A percentile compares a stretch with the other conserved stretches of the same genome.
These are phyloP conservation scores for Mylabris sibirica DNA, from an alignment of 2,888 invertebrate species.

Conservation along the genomic window DNA sequence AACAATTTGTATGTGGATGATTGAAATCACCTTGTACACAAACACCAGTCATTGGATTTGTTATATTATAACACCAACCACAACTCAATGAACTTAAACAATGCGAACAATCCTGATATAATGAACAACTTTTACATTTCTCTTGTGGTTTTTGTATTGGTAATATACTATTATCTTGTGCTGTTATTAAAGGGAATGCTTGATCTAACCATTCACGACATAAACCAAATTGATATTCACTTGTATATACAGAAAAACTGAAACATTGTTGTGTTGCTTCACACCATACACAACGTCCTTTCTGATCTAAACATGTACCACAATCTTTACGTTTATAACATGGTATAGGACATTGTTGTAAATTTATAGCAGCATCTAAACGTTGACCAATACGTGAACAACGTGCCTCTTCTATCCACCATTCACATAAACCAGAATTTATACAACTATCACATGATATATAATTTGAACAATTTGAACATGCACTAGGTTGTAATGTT, in stretches of 20 bases:
- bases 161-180: slow-evolving; percentile 54
- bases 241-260: slow-evolving; percentile 94
- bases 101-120: slow-evolving; percentile 77
- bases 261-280: slow-evolving; percentile 92
- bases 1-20: slow-evolving; percentile 77
- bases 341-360: slow-evolving; percentile 78
- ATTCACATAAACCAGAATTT: slow-evolving; percentile 80
- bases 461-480: slow-evolving; percentile 88
- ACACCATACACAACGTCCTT: slow-evolving; percentile 91
- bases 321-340: slow-evolving; percentile 82
- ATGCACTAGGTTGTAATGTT: slow-evolving; percentile 81
- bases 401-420: slow-evolving; percentile 88
- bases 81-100: slow-evolving; percentile 87
- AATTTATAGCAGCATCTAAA: slow-evolving; percentile 70
- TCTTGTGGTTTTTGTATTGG: slow-evolving; percentile 61
- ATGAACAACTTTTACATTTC: slow-evolving; percentile 82
- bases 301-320: slow-evolving; percentile 83
- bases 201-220: slow-evolving; percentile 94
- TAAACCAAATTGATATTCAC: slow-evolving; percentile 91
- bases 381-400: slow-evolving; percentile 82
- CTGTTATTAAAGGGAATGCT: slow-evolving; percentile 64
- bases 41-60: slow-evolving; percentile 86
- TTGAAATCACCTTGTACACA: slow-evolving; percentile 89
- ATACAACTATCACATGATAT: slow-evolving; percentile 89
- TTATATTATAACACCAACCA: slow-evolving; percentile 92